phyloP scores from a whole-genome alignment of 1,140 invertebrate genomes.

The Drosophila santomea region DNA sequence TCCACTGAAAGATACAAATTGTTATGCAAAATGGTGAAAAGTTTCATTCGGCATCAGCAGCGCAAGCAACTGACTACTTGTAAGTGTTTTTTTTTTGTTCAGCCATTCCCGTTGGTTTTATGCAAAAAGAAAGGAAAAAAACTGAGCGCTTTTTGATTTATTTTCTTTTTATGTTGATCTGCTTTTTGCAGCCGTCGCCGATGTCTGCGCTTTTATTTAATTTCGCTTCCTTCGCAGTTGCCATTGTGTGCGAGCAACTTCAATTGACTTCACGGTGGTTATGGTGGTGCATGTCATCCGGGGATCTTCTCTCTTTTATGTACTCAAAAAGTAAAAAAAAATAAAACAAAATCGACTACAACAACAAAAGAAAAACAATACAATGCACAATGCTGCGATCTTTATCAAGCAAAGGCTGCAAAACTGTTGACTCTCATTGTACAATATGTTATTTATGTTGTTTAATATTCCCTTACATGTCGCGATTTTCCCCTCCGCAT shows the following conservation, averaged over 20 bases:
- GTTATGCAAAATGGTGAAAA: conserved; percentile 83
- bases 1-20: conserved; percentile 83
- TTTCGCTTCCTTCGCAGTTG: conserved; percentile 50
- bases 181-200: conserved; percentile 58
- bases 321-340: conserved; percentile 1
- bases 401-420: conserved; percentile 53
- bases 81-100: conserved; percentile 11
- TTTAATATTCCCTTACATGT: conserved; percentile 69
- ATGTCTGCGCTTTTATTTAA: conserved; percentile 73
- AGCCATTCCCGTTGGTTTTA: conserved; percentile 58
- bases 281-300: conserved; percentile 37
- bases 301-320: conserved; percentile 40
- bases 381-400: conserved; percentile 73
- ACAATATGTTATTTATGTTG: conserved; percentile 76
- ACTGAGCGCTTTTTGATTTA: conserved; percentile 68
- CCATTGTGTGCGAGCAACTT: conserved; percentile 61
- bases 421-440: conserved; percentile 71
- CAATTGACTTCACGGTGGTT: conserved; percentile 73
- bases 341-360: background rate
- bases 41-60: conserved; percentile 66
- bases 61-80: conserved; percentile 51
- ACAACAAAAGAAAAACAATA: conserved; percentile 32
- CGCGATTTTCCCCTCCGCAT: conserved; percentile 14
- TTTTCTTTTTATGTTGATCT: conserved; percentile 83
- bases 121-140: conserved; percentile 39